phyloP scores from a whole-genome alignment of 2,888 invertebrate species.

The Trissolcus japonicus region DNA sequence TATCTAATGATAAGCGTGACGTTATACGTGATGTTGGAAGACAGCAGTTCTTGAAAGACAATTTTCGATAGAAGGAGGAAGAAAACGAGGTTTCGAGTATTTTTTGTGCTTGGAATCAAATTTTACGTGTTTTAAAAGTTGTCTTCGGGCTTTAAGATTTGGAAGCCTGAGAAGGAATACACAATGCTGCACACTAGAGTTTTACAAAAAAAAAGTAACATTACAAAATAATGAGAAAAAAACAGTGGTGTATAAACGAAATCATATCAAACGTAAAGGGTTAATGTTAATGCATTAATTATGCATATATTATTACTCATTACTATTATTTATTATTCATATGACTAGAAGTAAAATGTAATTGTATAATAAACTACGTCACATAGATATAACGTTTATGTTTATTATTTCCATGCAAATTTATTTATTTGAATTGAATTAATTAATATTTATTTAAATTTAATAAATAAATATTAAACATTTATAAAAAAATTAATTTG shows the following conservation, averaged over 20 bases:
- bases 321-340: conserved; percentile 72
- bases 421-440: too few species aligned
- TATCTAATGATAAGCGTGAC: conserved; percentile 58
- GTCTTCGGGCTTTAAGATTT: neutral
- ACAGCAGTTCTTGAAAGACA: neutral
- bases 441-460: too few species aligned
- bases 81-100: neutral
- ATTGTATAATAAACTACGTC: conserved; percentile 76
- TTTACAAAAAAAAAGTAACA: conserved; percentile 42
- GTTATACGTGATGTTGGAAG: neutral
- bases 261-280: conserved; percentile 75
- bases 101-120: too few species aligned
- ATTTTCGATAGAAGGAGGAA: neutral
- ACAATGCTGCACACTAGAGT: conserved; percentile 32
- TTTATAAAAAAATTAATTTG: too few species aligned
- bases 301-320: conserved; percentile 67
- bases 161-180: conserved; percentile 3
- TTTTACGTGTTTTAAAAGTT: too few species aligned
- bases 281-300: conserved; percentile 71
- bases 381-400: conserved; percentile 63
- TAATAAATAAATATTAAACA: too few species aligned
- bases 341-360: conserved; percentile 74
- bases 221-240: conserved; percentile 36
- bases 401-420: too few species aligned
- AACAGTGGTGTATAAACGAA: conserved; percentile 73